Conservation (phyloP, 2,888 invertebrate species). For the Himalopsyche tibetana region DNA sequence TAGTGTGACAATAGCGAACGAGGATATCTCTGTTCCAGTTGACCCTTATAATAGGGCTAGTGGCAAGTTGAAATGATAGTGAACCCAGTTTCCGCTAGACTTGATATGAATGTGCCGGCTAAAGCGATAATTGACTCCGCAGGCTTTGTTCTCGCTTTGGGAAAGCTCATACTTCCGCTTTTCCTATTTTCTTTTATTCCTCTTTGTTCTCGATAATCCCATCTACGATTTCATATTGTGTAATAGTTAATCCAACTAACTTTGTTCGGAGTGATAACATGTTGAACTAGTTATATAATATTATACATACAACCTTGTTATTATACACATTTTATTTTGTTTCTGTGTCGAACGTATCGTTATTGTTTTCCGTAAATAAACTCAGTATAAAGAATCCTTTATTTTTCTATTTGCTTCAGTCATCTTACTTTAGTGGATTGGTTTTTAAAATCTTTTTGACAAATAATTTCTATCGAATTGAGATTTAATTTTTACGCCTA, state of each 20-base stretch:
- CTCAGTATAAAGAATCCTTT: too few species aligned
- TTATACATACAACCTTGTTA: too few species aligned
- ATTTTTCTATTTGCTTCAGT: too few species aligned
- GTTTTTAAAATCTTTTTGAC: too few species aligned
- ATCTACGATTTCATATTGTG: not conserved
- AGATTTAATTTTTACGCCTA: too few species aligned
- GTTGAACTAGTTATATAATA: too few species aligned
- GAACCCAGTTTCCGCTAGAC: conserved; percentile 50
- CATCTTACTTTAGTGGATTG: too few species aligned
- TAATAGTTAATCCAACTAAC: not conserved
- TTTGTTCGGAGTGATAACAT: not conserved
- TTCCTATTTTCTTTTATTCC: conserved; percentile 27
- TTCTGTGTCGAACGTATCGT: too few species aligned
- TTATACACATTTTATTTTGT: too few species aligned
- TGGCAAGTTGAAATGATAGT: conserved; percentile 31
- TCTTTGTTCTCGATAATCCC: conserved; percentile 22
- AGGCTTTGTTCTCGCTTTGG: conserved; percentile 48
- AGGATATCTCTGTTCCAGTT: conserved; percentile 11
- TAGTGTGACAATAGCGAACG: not conserved
- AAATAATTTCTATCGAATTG: too few species aligned
- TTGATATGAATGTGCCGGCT: conserved; percentile 47
- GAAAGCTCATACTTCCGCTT: conserved; percentile 20
- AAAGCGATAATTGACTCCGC: conserved; percentile 50
- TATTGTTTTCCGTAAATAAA: too few species aligned
- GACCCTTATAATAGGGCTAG: conserved; percentile 11